Evolutionary conservation across 2,797 vertebrate genomes (phyloP).

Genomic region (Vireo griseus): DNA sequence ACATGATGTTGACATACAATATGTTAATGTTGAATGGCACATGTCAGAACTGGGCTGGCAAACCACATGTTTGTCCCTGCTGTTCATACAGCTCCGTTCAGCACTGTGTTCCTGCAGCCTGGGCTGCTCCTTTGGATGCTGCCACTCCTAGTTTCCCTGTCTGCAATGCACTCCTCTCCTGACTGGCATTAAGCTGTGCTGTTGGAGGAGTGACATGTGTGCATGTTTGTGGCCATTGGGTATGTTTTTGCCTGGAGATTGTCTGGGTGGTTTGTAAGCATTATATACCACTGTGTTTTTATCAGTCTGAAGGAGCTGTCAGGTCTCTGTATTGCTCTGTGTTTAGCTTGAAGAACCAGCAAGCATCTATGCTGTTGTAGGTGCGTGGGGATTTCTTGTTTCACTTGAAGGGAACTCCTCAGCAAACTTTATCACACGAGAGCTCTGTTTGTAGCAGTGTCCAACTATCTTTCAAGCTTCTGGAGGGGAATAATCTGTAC

Average conservation of each 20-base stretch:
- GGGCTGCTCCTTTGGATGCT: neutral
- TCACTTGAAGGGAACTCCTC: neutral
- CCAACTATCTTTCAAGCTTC: neutral
- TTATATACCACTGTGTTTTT: neutral
- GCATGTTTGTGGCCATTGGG: neutral
- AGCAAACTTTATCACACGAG: neutral
- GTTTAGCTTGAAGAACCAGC: neutral
- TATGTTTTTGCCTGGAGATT: neutral
- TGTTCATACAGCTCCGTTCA: fast-evolving
- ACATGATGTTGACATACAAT: too few relatives aligned
- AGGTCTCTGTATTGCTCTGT: neutral
- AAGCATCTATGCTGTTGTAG: neutral
- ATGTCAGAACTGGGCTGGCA: neutral
- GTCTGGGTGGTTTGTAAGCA: neutral
- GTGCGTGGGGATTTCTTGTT: neutral
- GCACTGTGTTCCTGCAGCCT: neutral
- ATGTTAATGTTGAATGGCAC: neutral
- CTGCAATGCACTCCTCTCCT: neutral
- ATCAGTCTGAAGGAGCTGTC: neutral
- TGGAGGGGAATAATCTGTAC: neutral
- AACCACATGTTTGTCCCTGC: fast-evolving
- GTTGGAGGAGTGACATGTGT: neutral
- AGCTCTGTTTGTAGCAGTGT: neutral
- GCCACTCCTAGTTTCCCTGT: neutral
- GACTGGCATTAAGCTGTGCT: neutral